Conservation (phyloP, 2,888 invertebrate species). For the Sphaerophoria rueppellii region DNA sequence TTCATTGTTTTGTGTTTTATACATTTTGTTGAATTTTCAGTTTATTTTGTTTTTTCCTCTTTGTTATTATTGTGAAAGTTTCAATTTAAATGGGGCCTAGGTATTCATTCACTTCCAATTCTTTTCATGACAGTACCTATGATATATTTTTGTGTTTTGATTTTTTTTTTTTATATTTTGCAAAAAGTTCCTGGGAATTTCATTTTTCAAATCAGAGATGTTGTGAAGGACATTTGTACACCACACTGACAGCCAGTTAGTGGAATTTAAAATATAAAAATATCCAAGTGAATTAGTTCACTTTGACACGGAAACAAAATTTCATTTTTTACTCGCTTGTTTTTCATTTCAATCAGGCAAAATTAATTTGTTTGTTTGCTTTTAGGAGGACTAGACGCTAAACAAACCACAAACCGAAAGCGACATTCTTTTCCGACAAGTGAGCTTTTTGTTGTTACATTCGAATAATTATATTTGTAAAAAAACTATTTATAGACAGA, state of each 20-base stretch:
- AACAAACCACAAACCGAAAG: not conserved
- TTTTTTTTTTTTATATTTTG: not conserved
- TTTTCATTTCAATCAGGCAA: conserved; percentile 2
- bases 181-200: conserved; percentile 7
- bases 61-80: conserved; percentile 14
- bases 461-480: no score
- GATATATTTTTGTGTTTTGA: not conserved
- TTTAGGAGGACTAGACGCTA: not conserved
- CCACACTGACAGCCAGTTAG: conserved; percentile 31
- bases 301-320: conserved; percentile 11
- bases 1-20: conserved; percentile 8
- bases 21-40: not conserved
- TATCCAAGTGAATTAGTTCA: conserved; percentile 3
- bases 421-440: no score
- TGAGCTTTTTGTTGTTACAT: no score
- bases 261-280: conserved; percentile 12
- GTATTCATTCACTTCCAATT: not conserved
- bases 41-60: not conserved
- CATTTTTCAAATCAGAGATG: conserved; percentile 14
- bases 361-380: conserved; percentile 31
- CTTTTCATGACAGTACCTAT: not conserved
- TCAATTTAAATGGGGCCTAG: conserved; percentile 22
- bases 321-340: not conserved
- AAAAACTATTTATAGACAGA: no score
- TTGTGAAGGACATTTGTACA: conserved; percentile 19